Evolutionary conservation across 1,140 invertebrate species (phyloP).

Genomic region (Myzus persicae): DNA sequence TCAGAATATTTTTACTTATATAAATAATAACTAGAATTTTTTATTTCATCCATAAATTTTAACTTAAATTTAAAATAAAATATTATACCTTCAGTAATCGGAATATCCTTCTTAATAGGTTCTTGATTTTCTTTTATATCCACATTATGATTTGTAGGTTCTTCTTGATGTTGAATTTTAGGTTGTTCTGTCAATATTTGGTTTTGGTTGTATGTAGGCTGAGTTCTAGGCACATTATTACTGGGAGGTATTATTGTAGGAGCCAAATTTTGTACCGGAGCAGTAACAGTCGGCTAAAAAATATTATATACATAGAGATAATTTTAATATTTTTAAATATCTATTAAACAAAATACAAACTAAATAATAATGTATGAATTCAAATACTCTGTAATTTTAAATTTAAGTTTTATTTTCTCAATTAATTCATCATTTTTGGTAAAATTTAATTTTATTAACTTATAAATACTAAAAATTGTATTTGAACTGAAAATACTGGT

Average conservation of each 20-base stretch:
- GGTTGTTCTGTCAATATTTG: slow-evolving; percentile 4
- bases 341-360: not conserved
- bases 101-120: slow-evolving; percentile 22
- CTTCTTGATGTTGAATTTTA: slow-evolving; percentile 52
- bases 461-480: too few species aligned
- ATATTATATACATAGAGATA: not conserved
- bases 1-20: not conserved
- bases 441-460: too few species aligned
- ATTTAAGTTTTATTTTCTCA: too few species aligned
- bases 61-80: not conserved
- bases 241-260: not conserved
- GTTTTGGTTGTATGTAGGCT: slow-evolving; percentile 24
- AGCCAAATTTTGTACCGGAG: slow-evolving; percentile 39
- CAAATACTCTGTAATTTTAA: too few species aligned
- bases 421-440: too few species aligned
- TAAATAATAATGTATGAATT: not conserved
- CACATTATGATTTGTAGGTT: slow-evolving; percentile 24
- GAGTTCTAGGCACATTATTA: slow-evolving; percentile 41
- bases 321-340: not conserved
- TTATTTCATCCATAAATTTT: not conserved
- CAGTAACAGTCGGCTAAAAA: slow-evolving; percentile 54
- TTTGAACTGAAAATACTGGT: too few species aligned
- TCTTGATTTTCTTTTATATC: slow-evolving; percentile 52
- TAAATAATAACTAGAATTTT: not conserved
- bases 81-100: slow-evolving; percentile 36